Percentiles rank a stretch among this genome's conserved stretches.
phyloP scores from a whole-genome alignment of 2,888 invertebrate species.

The Caenorhabditis sinica region DNA sequence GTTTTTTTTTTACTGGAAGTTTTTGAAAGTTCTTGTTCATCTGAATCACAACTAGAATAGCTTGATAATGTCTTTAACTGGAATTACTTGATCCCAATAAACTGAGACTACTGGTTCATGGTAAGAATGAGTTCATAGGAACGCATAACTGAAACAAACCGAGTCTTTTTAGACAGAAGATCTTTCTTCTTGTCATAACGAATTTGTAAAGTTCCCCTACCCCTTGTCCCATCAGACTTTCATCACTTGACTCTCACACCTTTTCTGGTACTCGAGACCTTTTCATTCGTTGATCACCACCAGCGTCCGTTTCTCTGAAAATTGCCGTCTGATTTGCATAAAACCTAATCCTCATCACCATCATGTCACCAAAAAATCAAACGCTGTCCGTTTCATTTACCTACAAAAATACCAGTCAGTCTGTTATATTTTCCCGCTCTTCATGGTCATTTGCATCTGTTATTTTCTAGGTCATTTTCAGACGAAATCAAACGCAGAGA shows the following conservation, averaged over 20 bases:
- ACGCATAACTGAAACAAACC: too few relatives aligned
- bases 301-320: conserved; percentile 8
- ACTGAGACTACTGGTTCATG: too few relatives aligned
- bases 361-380: conserved; percentile 24
- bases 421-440: conserved; percentile 6
- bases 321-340: conserved; percentile 20
- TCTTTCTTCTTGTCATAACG: too few relatives aligned
- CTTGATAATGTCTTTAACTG: too few relatives aligned
- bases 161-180: too few relatives aligned
- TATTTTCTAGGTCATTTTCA: conserved; percentile 2
- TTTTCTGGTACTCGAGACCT: conserved; percentile 12
- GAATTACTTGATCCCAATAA: too few relatives aligned
- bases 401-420: conserved; percentile 4
- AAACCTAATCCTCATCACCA: not conserved
- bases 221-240: too few relatives aligned
- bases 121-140: too few relatives aligned
- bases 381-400: conserved; percentile 7
- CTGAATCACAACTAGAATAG: too few relatives aligned
- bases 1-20: too few relatives aligned
- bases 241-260: not conserved
- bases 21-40: too few relatives aligned
- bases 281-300: conserved; percentile 21
- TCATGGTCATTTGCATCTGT: conserved; percentile 2
- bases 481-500: not conserved
- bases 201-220: too few relatives aligned